These are phyloP conservation scores for Ectemnius lituratus DNA, from an alignment of 2,888 invertebrate genomes.

Conservation along the genomic window DNA sequence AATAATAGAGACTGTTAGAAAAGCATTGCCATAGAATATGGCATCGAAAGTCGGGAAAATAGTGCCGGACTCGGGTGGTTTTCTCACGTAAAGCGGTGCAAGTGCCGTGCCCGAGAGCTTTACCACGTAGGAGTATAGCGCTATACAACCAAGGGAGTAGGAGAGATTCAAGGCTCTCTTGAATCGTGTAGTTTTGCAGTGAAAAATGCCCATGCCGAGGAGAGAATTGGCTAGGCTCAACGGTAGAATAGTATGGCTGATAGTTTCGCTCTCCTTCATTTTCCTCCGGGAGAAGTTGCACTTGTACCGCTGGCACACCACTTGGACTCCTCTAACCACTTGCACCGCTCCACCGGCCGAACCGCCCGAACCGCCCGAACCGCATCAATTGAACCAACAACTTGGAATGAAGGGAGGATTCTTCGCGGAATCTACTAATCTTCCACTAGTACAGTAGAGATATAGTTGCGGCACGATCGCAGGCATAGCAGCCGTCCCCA, in stretches of 20 bases:
- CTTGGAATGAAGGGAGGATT: too few relatives aligned
- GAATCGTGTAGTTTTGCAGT: neutral
- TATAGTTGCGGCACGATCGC: too few relatives aligned
- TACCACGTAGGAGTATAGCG: conserved; percentile 20
- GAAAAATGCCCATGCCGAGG: conserved; percentile 36
- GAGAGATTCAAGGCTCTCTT: neutral
- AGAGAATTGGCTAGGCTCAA: conserved; percentile 29
- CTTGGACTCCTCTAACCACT: too few relatives aligned
- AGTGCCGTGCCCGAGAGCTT: conserved; percentile 16
- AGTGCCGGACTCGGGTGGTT: conserved; percentile 7
- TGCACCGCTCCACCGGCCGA: neutral
- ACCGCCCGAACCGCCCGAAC: too few relatives aligned
- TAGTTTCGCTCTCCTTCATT: conserved; percentile 36
- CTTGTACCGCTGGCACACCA: neutral
- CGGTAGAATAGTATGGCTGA: conserved; percentile 36
- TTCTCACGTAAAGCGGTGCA: neutral
- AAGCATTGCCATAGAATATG: conserved; percentile 39
- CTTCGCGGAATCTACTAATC: too few relatives aligned
- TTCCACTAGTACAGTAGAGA: too few relatives aligned
- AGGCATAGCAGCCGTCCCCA: too few relatives aligned
- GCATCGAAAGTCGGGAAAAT: conserved; percentile 23
- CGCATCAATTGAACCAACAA: too few relatives aligned
- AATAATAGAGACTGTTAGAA: conserved; percentile 31
- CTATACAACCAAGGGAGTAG: conserved; percentile 31
- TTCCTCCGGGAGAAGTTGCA: neutral